Conservation (phyloP, 2,113 vertebrate genomes). For the Elephantulus edwardii region DNA sequence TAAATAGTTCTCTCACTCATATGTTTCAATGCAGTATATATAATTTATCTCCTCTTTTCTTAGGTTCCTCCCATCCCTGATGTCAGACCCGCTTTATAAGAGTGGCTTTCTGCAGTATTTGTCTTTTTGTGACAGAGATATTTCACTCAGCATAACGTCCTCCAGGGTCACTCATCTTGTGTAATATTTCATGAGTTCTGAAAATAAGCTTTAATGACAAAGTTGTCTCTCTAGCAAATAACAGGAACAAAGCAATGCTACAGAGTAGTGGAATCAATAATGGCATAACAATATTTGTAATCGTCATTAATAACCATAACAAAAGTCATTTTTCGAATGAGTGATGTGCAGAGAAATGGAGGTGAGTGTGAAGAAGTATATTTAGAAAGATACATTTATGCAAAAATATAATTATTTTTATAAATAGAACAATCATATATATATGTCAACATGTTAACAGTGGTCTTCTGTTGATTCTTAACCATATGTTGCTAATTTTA, state of each 20-base stretch:
- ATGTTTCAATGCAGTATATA: no score
- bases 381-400: background rate
- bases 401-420: background rate
- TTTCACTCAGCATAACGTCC: no score
- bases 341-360: background rate
- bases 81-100: no score
- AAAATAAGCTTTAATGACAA: background rate
- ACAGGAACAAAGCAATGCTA: background rate
- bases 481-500: background rate
- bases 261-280: background rate
- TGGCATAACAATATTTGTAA: background rate
- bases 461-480: background rate
- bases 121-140: no score
- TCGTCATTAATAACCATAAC: constrained; percentile 15
- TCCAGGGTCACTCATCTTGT: no score
- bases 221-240: background rate
- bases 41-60: no score
- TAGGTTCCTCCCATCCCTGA: no score
- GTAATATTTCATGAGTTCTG: no score
- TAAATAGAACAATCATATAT: background rate
- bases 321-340: no score
- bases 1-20: no score
- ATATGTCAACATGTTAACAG: background rate
- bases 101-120: no score
- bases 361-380: background rate